These are phyloP conservation scores for Ametastegia equiseti DNA, from an alignment of 2,888 invertebrate genomes.

Conservation along the genomic window DNA sequence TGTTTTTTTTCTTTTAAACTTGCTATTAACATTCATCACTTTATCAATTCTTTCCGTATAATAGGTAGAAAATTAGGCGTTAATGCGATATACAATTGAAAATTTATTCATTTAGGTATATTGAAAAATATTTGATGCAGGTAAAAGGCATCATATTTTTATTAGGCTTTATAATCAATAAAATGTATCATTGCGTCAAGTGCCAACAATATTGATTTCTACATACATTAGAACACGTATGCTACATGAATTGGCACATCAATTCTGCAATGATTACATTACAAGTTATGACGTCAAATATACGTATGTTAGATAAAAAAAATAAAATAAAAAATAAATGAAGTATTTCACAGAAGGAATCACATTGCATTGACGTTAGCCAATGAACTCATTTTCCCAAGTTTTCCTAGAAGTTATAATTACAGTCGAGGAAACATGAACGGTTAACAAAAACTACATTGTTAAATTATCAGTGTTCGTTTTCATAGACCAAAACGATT, in stretches of 20 bases:
- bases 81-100: too few species aligned
- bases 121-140: too few species aligned
- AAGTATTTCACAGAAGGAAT: background rate
- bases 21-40: background rate
- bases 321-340: background rate
- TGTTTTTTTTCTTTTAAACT: background rate
- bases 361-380: background rate
- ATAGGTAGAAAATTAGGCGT: too few species aligned
- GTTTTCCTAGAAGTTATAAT: background rate
- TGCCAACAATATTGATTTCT: background rate
- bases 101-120: too few species aligned
- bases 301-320: too few species aligned
- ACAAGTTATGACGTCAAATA: background rate
- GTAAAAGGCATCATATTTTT: too few species aligned
- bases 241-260: background rate
- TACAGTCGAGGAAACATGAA: background rate
- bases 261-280: background rate
- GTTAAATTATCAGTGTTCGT: background rate
- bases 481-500: background rate
- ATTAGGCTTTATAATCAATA: background rate
- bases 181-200: background rate
- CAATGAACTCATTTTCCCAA: background rate
- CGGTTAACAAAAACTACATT: background rate
- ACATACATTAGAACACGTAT: background rate
- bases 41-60: background rate